Base-by-base conservation (phyloP, 2,113 vertebrate genomes). In the Cyanoramphus novaezelandiae region DNA sequence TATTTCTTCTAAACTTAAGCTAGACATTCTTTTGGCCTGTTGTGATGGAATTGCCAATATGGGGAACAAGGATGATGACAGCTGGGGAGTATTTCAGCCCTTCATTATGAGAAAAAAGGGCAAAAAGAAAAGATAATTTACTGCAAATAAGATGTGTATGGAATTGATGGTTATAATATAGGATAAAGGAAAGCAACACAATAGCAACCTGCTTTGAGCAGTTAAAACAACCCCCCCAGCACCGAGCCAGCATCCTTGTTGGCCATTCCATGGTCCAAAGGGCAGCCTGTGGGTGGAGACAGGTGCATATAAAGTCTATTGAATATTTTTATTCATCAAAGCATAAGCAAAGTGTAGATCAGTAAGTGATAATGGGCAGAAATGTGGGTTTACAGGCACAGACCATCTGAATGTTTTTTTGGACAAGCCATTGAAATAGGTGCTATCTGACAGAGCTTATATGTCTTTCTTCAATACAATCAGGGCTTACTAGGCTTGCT, bases 161-260 rank as follows among this genome's bases (percentile, higher is more conserved):
- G n/a, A 17, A 14, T 29, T 31, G 31, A 11, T n/a, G 35, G 17
- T 27, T 70, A 17, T 46, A 19, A 39, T 7, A 8, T 6, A 84
- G 68, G 44, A 20, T 3, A 27, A 63, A 24, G 15, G 18, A 60
- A 60, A 28, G 11, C 6, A 59, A 59, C 13, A 35, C 21, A 12
- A 11, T 8, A 10, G 35, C 6, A 49, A 16, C 10, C 10, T 5
- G 3, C 8, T 47, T 6, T 43, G 13, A 25, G 28, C 18, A 29
- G 18, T 12, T 64, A 23, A 59, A 63, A 1, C 13, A 29, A 5
- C 13, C 28, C 24, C 60, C n/a, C 29, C 69, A 70, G 27, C 25
- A 5, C 2, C 0, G 0, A 77, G 46, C 18, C n/a, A 5, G 0
- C 28, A 39, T 33, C n/a, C 60, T 78, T 0, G 0, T 33, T 35